A percentile compares a stretch with the other conserved stretches of the same genome.
These are phyloP conservation scores for Echeneis naucrates DNA, from an alignment of 2,797 vertebrate genomes.

Conservation along the genomic window DNA sequence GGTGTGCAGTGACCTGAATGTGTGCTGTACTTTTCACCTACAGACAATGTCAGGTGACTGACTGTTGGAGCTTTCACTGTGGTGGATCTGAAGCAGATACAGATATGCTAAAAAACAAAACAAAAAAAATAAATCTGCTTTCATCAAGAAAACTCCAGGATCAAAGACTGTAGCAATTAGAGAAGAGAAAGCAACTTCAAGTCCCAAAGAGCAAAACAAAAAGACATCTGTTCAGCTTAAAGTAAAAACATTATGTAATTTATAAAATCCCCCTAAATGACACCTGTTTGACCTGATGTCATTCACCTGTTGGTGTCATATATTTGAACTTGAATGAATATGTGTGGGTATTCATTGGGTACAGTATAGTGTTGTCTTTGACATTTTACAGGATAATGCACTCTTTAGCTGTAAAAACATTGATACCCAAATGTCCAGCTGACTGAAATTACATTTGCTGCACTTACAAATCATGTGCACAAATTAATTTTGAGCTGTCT, in stretches of 20 bases:
- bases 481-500: not conserved
- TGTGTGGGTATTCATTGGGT: not conserved
- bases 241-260: not conserved
- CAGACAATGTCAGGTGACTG: not conserved
- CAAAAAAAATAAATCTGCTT: not conserved
- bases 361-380: no score
- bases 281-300: no score
- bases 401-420: no score
- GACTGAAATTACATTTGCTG: not conserved
- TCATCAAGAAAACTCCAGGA: not conserved
- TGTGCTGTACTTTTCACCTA: not conserved
- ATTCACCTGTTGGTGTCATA: no score
- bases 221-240: not conserved
- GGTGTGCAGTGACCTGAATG: slow-evolving; percentile 11
- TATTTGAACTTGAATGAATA: not conserved
- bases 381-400: no score
- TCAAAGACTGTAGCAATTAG: not conserved
- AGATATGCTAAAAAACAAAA: slow-evolving; percentile 1
- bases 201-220: slow-evolving; percentile 17
- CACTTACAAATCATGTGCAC: not conserved
- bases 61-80: not conserved
- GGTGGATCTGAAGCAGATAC: not conserved
- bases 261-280: not conserved
- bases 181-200: not conserved
- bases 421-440: not conserved